Evolutionary conservation across 2,888 invertebrate species (phyloP), one percentile per base, ranked within the genome.

Genomic region (Agapostemon virescens): DNA sequence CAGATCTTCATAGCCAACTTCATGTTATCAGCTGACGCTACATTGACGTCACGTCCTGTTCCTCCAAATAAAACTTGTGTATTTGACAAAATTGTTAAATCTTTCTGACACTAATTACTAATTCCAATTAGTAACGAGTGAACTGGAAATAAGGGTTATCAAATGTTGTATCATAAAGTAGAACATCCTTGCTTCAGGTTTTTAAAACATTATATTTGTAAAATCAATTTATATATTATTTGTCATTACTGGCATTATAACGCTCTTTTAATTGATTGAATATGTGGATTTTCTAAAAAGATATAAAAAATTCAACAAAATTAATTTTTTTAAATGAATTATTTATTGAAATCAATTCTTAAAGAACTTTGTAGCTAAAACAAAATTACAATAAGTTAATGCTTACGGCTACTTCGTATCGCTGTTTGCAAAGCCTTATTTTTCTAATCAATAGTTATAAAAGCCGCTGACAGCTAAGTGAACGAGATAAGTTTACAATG

Each of bases 11-110:
- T 20, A 49, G 36, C 49, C 64, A 87, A 87, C 85, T 85, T 87
- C 85, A 68, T 30, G 17, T 15, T 36, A 85, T 85, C 86, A 87
- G 87, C 87, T 87, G 87, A 86, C 49, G n/a, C n/a, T n/a, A 42
- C 83, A 66, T 15, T 1, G 58, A 82, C 82, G 84, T 85, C 84
- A 81, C 17, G n/a, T 72, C 72, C 68, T 26, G 38, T 58, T 36
- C n/a, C 13, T 17, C 4, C 36, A 63, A 63, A n/a, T 58, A 26
- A 55, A 26, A 55, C n/a, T 2, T 61, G 11, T 11, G 20, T 30
- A 33, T 61, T 30, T 33, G 20, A 33, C 17, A 17, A 26, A 13
- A 15, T 17, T 26, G 23, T n/a, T 11, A 23, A 52, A 20, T 15
- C 26, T 26, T 55, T 55, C 26, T 26, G 15, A 23, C 26, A 55